Percentiles rank a stretch among this genome's conserved stretches.
phyloP scores from a whole-genome alignment of 2,797 vertebrate species.

The Thaleichthys pacificus region DNA sequence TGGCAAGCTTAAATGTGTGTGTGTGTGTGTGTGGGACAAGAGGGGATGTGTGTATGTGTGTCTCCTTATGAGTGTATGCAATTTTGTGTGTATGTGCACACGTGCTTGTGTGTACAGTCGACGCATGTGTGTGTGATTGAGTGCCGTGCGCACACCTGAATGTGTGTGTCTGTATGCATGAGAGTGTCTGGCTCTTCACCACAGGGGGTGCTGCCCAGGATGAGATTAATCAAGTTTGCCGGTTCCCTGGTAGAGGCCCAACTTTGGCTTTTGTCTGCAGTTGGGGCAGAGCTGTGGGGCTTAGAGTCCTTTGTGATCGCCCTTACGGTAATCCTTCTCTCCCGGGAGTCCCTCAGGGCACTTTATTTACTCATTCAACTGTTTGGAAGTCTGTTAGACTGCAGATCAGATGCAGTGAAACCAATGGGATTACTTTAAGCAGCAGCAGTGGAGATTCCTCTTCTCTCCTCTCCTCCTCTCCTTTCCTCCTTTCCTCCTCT shows the following conservation, averaged over 20 bases:
- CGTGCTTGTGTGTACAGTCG: slow-evolving; percentile 3
- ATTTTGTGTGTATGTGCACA: slow-evolving; percentile 29
- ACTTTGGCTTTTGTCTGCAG: slow-evolving; percentile 61
- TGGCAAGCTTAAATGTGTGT: slow-evolving; percentile 3
- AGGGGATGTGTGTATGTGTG: too few species aligned
- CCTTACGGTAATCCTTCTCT: slow-evolving; percentile 82
- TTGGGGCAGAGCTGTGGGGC: slow-evolving; percentile 71
- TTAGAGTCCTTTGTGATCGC: slow-evolving; percentile 82
- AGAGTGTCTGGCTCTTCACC: slow-evolving; percentile 34
- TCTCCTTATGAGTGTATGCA: background rate
- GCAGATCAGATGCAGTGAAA: slow-evolving; percentile 85
- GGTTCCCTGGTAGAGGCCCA: slow-evolving; percentile 67
- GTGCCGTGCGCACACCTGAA: slow-evolving; percentile 24
- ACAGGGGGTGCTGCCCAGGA: slow-evolving; percentile 54
- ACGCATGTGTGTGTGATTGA: background rate
- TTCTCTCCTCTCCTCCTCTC: slow-evolving; percentile 31
- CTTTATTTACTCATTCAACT: slow-evolving; percentile 90
- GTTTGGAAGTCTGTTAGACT: slow-evolving; percentile 87
- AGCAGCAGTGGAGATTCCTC: slow-evolving; percentile 78
- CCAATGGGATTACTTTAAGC: slow-evolving; percentile 88
- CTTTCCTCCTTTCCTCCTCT: too few species aligned
- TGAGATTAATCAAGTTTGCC: slow-evolving; percentile 71
- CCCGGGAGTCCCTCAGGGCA: slow-evolving; percentile 78
- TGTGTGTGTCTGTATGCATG: slow-evolving; percentile 28
- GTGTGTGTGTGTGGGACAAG: background rate